Evolutionary conservation across 2,888 invertebrate species (phyloP).

Genomic region (Drosophila algonquin): DNA sequence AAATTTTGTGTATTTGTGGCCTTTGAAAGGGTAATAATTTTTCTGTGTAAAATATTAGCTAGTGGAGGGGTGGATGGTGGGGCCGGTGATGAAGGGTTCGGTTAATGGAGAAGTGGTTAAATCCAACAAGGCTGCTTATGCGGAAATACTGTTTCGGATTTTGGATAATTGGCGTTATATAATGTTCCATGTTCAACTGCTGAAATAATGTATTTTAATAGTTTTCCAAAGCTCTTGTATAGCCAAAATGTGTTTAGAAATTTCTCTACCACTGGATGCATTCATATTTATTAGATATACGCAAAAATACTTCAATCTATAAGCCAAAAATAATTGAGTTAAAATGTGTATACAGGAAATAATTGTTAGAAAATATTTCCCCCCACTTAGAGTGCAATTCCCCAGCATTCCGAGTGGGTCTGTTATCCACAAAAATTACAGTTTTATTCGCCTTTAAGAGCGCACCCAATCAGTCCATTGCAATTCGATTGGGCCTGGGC

Average conservation of each 20-base stretch:
- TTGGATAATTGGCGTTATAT: too few species aligned
- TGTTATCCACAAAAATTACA: neutral
- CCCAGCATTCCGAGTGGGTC: neutral
- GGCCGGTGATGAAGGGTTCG: neutral
- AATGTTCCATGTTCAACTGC: neutral
- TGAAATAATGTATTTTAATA: too few species aligned
- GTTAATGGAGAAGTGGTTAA: neutral
- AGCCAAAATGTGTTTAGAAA: neutral
- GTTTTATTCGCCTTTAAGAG: neutral
- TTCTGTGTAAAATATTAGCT: slow-evolving; percentile 27
- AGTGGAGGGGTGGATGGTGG: too few species aligned
- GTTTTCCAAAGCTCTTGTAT: too few species aligned
- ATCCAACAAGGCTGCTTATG: neutral
- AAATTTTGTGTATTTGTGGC: slow-evolving; percentile 58
- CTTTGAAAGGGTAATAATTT: slow-evolving; percentile 58
- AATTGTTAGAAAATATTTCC: too few species aligned
- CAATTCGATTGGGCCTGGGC: neutral
- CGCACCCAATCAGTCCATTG: neutral
- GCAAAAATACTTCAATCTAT: too few species aligned
- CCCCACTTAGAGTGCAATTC: neutral
- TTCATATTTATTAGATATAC: too few species aligned
- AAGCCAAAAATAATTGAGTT: too few species aligned
- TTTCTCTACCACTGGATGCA: neutral
- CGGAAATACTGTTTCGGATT: neutral
- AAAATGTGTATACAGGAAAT: too few species aligned